These are phyloP conservation scores for Phymastichus coffea DNA, from an alignment of 1,140 invertebrate genomes.

Conservation along the genomic window DNA sequence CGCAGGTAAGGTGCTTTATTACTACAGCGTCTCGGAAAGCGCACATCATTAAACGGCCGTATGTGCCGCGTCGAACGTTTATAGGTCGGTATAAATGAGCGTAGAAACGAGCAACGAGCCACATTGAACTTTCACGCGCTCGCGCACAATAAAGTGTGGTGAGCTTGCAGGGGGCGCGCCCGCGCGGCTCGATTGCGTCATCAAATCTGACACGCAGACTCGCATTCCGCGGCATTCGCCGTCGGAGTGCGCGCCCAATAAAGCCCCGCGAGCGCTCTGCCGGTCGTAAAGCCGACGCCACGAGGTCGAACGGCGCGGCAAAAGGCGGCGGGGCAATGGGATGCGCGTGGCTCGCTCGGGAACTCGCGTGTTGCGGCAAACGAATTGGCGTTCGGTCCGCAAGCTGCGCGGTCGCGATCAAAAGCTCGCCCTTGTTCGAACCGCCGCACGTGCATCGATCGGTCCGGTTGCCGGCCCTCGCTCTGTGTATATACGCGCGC, in stretches of 20 bases:
- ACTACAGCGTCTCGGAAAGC: too few relatives aligned
- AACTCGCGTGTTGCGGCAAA: not conserved
- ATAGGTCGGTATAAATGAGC: not conserved
- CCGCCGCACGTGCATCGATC: too few relatives aligned
- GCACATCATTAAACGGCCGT: not conserved
- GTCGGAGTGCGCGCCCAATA: not conserved
- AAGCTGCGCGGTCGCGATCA: not conserved
- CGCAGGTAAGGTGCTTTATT: too few relatives aligned
- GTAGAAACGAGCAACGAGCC: slow-evolving; percentile 3
- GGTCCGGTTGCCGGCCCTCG: too few relatives aligned
- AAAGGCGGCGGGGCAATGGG: too few relatives aligned
- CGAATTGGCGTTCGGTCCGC: not conserved
- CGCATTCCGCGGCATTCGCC: not conserved
- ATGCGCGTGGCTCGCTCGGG: too few relatives aligned
- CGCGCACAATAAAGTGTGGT: too few relatives aligned
- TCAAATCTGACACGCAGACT: not conserved
- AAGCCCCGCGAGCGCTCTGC: not conserved
- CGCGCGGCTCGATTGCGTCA: too few relatives aligned
- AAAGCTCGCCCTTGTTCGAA: not conserved
- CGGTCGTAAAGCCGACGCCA: not conserved
- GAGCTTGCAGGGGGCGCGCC: too few relatives aligned
- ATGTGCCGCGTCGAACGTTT: not conserved
- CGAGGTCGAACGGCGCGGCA: too few relatives aligned
- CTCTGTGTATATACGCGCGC: not conserved
- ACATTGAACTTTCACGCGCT: slow-evolving; percentile 4